Evolutionary conservation across 1,140 invertebrate species (phyloP), one percentile per base, ranked within the genome.

Genomic region (Nixonia krombeini): DNA sequence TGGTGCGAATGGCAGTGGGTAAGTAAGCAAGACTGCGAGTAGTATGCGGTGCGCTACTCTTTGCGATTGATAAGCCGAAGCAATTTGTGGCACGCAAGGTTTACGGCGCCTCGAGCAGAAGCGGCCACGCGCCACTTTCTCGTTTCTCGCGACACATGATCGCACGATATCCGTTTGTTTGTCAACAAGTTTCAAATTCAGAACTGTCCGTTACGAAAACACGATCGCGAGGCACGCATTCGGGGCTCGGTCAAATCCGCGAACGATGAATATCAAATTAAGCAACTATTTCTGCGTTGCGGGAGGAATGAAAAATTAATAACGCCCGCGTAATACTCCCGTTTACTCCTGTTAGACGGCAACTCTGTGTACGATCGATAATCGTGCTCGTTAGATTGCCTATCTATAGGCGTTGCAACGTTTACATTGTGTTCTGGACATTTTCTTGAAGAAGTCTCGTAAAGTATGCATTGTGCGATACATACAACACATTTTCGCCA

Each of bases 21-120:
- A 68, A 65, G 55, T 65, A 45, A 73, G 69, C 49, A 49, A 71
- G 70, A 59, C 56, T 67, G 47, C 63, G 46, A 71, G 63, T 70
- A 62, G 62, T 46, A 72, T 38, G 68, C 49, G 49, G 63, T 69
- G 52, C 47, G 13, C 66, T 63, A 70, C 70, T 55, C 50, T 61
- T 51, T 46, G 58, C 58, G 59, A 56, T 12, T 16, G 35, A 16
- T 38, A 38, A 72, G 73, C 50, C 40, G 37, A 64, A 74, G 74
- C 70, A 79, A 79, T 81, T 81, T 81, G 75, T 72, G 73, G 72
- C 79, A 81, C 78, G 78, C 76, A 73, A 78, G 77, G 53, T 58
- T 74, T 62, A 56, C 64, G 46, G 38, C 17, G 62, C 67, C 67
- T 56, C 46, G 47, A 62, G 72, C 71, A 38, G 58, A 51, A 25